Evolutionary conservation across 2,113 vertebrate species (phyloP), one percentile per base, ranked within the genome.

Genomic region (Zosterops lateralis): DNA sequence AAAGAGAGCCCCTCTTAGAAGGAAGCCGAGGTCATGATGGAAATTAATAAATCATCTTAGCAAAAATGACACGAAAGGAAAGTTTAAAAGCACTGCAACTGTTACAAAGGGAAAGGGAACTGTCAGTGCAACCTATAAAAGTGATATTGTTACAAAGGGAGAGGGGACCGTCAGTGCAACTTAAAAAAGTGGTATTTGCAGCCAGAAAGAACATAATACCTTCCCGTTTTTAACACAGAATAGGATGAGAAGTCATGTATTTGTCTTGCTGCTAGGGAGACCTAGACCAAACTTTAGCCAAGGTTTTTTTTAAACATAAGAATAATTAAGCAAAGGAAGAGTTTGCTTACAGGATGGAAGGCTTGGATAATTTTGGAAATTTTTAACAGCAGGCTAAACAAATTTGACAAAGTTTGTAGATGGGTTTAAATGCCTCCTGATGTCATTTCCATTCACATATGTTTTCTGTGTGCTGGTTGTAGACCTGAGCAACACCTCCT

Each of bases 61-160:
- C 26, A 47, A 40, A 83, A 86, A 19, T 11, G 12, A 38, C 32
- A 17, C 0, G 0, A 22, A 66, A 58, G 7, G 57, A 17, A 60
- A 48, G 28, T 85, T 77, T 32, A 54, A 64, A 64, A 72, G n/a
- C 14, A 1, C 28, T 26, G 12, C 7, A 34, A 36, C 19, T 31
- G 12, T 61, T 54, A 22, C 0, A 0, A 31, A 62, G 12, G 6
- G 22, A 38, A 68, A 32, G 9, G 14, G 31, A 77, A 25, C 9
- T 5, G 10, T 16, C 7, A 1, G 11, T 11, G 17, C 16, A 66
- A 32, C 8, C 7, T 64, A 9, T 9, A 38, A 16, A 26, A n/a
- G 7, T 5, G 17, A 18, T 71, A 26, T 6, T 25, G 21, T 19
- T 54, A 18, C 0, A 0, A 31, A 62, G 12, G 6, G 22, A 38